Evolutionary conservation across 2,797 vertebrate species (phyloP), one percentile per base, ranked within the genome.

Genomic region (Siniperca scherzeri): DNA sequence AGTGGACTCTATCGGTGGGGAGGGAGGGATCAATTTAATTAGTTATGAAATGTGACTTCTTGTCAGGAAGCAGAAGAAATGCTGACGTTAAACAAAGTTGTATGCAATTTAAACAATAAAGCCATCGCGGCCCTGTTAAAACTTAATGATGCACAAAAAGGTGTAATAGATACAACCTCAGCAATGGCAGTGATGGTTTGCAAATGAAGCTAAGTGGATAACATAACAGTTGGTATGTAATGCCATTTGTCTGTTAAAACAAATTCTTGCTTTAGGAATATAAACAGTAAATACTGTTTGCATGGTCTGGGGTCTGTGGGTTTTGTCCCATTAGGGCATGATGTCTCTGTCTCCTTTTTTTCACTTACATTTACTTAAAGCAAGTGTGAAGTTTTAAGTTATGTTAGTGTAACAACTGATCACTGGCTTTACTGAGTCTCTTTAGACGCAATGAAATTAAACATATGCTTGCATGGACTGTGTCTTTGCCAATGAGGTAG

Each of bases 11-110:
- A 95, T 96, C 95, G 95, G 97, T 88, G 96, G 96, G 95, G 88
- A 81, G 96, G 95, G 95, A 95, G 96, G 96, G 97, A 98, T 99
- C 98, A 98, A 98, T 99, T 99, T 98, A 98, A 99, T 99, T 99
- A 98, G 97, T 98, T 98, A 98, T 98, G 98, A 99, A 98, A 99
- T 98, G 97, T 96, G 97, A 97, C 96, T 98, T 96, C 96, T 96
- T 97, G 97, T 98, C 97, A 97, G 95, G 94, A 97, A 96, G 96
- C 96, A 97, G 96, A 97, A 97, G 96, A 99, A 99, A 97, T 95
- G 97, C 97, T 99, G 97, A 99, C 96, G 95, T 98, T 97, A 98
- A 97, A 97, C 97, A 97, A 98, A 98, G 97, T 98, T 94, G 85
- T 95, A 82, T 78, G 94, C 96, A 96, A 95, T 97, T 97, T 95